phyloP scores from a whole-genome alignment of 2,113 vertebrate genomes.

The Casuarius casuarius region DNA sequence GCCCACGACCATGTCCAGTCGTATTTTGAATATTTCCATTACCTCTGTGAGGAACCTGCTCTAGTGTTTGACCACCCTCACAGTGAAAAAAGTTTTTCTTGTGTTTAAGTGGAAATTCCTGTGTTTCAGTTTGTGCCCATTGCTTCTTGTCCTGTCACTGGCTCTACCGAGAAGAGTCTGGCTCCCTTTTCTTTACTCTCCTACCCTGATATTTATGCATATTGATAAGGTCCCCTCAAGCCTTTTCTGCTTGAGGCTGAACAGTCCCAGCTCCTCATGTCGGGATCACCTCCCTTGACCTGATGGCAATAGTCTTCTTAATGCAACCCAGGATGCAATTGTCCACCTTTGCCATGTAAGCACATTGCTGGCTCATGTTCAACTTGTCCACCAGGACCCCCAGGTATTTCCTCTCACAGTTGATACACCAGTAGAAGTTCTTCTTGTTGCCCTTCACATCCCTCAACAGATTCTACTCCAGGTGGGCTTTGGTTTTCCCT shows the following conservation, averaged over 20 bases:
- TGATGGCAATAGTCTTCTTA: background rate
- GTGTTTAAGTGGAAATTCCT: background rate
- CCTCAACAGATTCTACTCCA: background rate
- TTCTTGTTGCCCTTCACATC: background rate
- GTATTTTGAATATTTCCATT: background rate
- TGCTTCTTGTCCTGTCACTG: background rate
- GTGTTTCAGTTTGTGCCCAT: background rate
- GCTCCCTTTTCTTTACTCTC: background rate
- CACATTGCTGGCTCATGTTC: background rate
- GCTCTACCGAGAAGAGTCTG: background rate
- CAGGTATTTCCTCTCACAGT: background rate
- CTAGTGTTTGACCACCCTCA: background rate
- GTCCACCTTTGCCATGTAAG: background rate
- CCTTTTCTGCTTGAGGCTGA: background rate
- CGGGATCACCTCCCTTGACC: background rate
- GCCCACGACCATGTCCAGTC: background rate
- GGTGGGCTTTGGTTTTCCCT: background rate
- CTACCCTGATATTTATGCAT: background rate
- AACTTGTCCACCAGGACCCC: background rate
- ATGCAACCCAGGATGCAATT: background rate
- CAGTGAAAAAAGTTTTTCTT: background rate
- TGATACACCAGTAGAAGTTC: background rate
- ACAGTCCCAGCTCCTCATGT: background rate
- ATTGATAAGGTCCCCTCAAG: rapidly evolving
- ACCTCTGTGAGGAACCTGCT: background rate